Percentiles rank a stretch among this genome's conserved stretches.
These are phyloP conservation scores for Acrobasis consociella DNA, from an alignment of 2,888 invertebrate genomes.

Conservation along the genomic window DNA sequence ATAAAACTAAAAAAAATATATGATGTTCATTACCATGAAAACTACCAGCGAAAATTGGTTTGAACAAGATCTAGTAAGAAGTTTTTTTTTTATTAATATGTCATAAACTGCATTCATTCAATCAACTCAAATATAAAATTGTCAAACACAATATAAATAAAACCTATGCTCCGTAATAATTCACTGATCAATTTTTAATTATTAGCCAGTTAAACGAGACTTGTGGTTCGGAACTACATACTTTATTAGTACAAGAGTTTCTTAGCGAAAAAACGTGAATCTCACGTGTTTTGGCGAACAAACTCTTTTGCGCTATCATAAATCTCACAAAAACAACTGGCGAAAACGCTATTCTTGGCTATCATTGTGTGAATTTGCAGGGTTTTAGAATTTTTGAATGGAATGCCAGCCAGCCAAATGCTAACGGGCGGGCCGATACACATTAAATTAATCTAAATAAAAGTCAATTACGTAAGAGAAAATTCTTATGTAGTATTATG, in stretches of 20 bases:
- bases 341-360: conserved; percentile 7
- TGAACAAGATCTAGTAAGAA: too few relatives aligned
- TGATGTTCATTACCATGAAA: too few relatives aligned
- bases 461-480: conserved; percentile 48
- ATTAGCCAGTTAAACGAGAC: neutral
- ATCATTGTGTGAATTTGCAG: conserved; percentile 2
- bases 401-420: conserved; percentile 38
- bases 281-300: conserved; percentile 32
- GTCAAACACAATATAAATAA: too few relatives aligned
- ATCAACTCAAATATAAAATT: too few relatives aligned
- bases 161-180: too few relatives aligned
- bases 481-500: conserved; percentile 53
- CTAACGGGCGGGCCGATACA: conserved; percentile 42
- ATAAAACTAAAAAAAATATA: too few relatives aligned
- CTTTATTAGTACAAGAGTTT: too few relatives aligned
- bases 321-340: conserved; percentile 1
- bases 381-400: conserved; percentile 35
- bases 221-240: neutral
- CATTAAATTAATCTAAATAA: conserved; percentile 53
- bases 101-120: too few relatives aligned
- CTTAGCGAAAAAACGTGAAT: too few relatives aligned
- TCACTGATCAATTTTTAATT: neutral
- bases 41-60: too few relatives aligned
- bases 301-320: conserved; percentile 5
- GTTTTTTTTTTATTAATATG: too few relatives aligned